phyloP scores from a whole-genome alignment of 2,888 invertebrate genomes.

The Lumbricus terrestris region DNA sequence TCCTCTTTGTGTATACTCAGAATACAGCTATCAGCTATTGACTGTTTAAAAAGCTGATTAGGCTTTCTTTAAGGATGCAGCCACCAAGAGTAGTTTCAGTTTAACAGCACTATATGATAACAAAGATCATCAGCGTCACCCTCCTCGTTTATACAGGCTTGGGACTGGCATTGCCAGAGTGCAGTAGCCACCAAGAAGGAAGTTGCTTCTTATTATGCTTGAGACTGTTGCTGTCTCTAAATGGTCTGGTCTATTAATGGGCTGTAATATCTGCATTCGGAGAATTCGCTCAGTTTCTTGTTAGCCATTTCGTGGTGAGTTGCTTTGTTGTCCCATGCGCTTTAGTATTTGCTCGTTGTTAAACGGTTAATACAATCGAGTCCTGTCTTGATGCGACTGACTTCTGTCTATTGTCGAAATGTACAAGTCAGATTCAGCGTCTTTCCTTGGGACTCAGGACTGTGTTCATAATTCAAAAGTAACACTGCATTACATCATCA shows the following conservation, averaged over 20 bases:
- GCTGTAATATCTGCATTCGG: not conserved
- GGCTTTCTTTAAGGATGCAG: not conserved
- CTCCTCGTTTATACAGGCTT: too few species aligned
- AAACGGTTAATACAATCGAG: not conserved
- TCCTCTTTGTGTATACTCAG: too few species aligned
- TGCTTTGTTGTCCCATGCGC: too few species aligned
- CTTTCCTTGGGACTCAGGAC: not conserved
- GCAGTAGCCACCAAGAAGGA: too few species aligned
- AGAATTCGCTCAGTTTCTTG: too few species aligned
- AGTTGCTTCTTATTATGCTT: not conserved
- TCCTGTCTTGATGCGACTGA: not conserved
- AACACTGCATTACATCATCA: not conserved
- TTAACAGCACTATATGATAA: too few species aligned
- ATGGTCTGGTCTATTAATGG: not conserved
- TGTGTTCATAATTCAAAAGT: not conserved
- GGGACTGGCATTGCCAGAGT: too few species aligned
- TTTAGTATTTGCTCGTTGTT: too few species aligned
- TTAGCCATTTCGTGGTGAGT: too few species aligned
- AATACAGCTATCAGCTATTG: too few species aligned
- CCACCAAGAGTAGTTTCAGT: not conserved
- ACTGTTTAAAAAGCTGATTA: not conserved
- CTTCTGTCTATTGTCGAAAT: too few species aligned
- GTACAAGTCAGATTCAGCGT: not conserved
- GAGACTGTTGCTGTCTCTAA: not conserved
- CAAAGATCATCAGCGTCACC: too few species aligned